Percentiles rank a stretch among this genome's conserved stretches.
These are phyloP conservation scores for Cynaeus angustus DNA, from an alignment of 2,888 invertebrate genomes.

Conservation along the genomic window DNA sequence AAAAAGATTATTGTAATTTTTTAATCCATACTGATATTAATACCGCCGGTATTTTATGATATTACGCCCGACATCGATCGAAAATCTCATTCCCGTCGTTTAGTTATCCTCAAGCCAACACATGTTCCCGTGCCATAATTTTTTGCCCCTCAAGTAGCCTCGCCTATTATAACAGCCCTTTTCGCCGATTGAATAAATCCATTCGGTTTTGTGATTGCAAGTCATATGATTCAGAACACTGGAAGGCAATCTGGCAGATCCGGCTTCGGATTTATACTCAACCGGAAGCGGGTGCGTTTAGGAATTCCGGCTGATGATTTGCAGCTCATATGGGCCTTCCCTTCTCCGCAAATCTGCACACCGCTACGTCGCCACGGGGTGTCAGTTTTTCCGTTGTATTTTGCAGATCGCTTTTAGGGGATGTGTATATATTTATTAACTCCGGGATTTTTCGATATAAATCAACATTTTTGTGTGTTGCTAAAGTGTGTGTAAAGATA, in stretches of 20 bases:
- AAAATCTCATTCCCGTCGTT: too few species aligned
- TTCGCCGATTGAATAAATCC: conserved; percentile 50
- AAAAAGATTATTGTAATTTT: too few species aligned
- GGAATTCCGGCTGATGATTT: conserved; percentile 79
- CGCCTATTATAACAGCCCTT: too few species aligned
- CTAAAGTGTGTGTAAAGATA: conserved; percentile 66
- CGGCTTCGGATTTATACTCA: conserved; percentile 67
- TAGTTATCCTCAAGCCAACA: too few species aligned
- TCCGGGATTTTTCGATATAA: conserved; percentile 65
- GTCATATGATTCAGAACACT: conserved; percentile 60
- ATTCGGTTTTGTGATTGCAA: conserved; percentile 50
- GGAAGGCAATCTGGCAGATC: conserved; percentile 68
- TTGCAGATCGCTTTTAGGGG: conserved; percentile 61
- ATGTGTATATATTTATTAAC: conserved; percentile 65
- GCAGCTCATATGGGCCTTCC: conserved; percentile 70
- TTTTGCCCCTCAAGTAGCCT: too few species aligned
- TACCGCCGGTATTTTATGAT: too few species aligned
- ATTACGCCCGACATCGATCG: too few species aligned
- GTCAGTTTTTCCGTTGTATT: conserved; percentile 56
- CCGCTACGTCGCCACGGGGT: conserved; percentile 54
- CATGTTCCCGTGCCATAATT: too few species aligned
- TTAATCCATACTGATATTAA: too few species aligned
- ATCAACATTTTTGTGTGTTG: conserved; percentile 66
- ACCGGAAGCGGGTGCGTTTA: conserved; percentile 74
- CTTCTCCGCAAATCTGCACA: conserved; percentile 54